These are phyloP conservation scores for Pygocentrus nattereri DNA, from an alignment of 2,797 vertebrate species.

Conservation along the genomic window DNA sequence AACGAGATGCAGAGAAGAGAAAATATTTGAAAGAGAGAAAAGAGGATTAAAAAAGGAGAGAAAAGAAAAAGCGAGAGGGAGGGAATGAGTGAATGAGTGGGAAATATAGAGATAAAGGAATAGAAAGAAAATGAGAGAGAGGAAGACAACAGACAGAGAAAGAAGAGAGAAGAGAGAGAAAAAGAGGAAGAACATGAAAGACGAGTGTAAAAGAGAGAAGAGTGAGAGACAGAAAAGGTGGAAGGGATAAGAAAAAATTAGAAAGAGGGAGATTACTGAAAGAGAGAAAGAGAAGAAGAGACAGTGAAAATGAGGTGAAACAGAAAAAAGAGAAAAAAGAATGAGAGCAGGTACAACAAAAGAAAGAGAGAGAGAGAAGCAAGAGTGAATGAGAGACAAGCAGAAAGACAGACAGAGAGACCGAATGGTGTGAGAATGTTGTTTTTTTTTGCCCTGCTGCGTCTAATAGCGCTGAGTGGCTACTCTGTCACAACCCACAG, in stretches of 20 bases:
- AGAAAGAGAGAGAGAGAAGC: not conserved
- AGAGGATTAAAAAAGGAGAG: too few species aligned
- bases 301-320: not conserved
- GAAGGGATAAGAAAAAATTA: too few species aligned
- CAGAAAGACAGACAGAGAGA: not conserved
- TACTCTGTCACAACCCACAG: conserved; percentile 66
- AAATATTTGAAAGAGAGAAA: too few species aligned
- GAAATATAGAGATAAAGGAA: too few species aligned
- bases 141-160: too few species aligned
- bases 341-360: not conserved
- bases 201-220: not conserved
- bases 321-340: not conserved
- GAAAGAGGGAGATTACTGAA: too few species aligned
- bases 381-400: not conserved
- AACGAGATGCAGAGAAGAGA: too few species aligned
- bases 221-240: not conserved
- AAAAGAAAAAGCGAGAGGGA: too few species aligned
- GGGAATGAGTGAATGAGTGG: too few species aligned
- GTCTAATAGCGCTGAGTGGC: conserved; percentile 57
- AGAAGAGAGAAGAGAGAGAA: not conserved
- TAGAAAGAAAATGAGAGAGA: not conserved
- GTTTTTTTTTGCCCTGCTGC: not conserved
- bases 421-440: not conserved
- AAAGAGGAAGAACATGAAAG: too few species aligned
- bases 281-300: not conserved